Conservation (phyloP, 2,797 vertebrate genomes). For the Labeo calbasu region DNA sequence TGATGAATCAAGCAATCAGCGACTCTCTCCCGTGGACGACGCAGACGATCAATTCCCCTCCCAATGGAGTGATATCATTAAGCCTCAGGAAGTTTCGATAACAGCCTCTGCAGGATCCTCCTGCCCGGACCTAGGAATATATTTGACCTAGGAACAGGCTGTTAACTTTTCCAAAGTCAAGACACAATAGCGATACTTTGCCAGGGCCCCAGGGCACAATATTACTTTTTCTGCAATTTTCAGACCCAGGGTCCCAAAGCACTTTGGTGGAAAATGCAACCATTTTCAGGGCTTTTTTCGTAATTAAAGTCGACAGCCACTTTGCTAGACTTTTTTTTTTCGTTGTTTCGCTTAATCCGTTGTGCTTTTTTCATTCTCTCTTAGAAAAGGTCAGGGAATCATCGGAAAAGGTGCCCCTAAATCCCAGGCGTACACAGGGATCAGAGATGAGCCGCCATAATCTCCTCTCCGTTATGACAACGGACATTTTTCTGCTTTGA, state of each 20-base stretch:
- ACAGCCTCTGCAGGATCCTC: conserved; percentile 48
- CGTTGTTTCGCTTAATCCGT: conserved; percentile 18
- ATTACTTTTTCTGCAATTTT: conserved; percentile 30
- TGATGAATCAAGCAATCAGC: conserved; percentile 62
- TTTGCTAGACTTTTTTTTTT: neutral
- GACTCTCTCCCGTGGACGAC: conserved; percentile 44
- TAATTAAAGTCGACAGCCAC: conserved; percentile 50
- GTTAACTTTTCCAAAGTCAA: conserved; percentile 63
- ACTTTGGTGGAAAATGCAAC: conserved; percentile 33
- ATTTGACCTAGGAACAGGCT: conserved; percentile 59
- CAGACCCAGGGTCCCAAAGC: conserved; percentile 14
- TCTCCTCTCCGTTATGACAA: conserved; percentile 47
- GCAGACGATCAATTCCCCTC: conserved; percentile 60
- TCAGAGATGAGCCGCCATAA: conserved; percentile 46
- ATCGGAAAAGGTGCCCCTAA: conserved; percentile 42
- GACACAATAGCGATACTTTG: conserved; percentile 55
- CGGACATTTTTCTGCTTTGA: conserved; percentile 47
- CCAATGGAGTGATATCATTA: conserved; percentile 63
- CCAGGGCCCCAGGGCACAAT: conserved; percentile 38
- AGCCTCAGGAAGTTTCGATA: conserved; percentile 60
- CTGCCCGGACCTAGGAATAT: conserved; percentile 48
- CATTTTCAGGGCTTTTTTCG: conserved; percentile 27
- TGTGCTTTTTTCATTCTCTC: conserved; percentile 42
- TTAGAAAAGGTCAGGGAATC: conserved; percentile 58
- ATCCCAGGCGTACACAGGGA: conserved; percentile 38